phyloP scores from a whole-genome alignment of 2,113 vertebrate genomes.

The Picathartes gymnocephalus region DNA sequence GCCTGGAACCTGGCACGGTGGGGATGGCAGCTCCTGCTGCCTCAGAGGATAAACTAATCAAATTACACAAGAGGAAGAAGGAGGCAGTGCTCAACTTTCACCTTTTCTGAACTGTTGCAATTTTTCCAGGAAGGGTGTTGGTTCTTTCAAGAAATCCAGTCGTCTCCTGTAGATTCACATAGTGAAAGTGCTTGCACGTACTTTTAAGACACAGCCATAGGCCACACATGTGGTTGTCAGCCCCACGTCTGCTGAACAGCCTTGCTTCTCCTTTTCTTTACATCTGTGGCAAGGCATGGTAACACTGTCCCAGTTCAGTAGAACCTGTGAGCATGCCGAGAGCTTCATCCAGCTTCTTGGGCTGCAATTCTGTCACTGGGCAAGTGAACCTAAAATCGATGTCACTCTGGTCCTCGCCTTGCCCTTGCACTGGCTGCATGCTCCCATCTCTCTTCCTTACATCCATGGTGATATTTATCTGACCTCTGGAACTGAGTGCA shows the following conservation, averaged over 20 bases:
- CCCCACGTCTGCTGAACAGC: not conserved
- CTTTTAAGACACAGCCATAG: not conserved
- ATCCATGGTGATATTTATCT: not conserved
- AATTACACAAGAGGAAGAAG: not conserved
- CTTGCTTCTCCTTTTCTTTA: not conserved
- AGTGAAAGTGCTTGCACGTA: not conserved
- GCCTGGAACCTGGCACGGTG: not conserved
- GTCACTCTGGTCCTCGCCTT: not conserved
- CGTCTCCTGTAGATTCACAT: not conserved
- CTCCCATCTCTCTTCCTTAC: not conserved
- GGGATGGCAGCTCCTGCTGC: not conserved
- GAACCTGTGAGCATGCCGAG: rapidly evolving
- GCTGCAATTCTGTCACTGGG: not conserved
- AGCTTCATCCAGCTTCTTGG: not conserved
- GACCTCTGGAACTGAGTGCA: not conserved
- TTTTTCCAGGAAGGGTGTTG: not conserved
- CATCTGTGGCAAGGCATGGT: too few species aligned
- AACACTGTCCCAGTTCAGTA: not conserved
- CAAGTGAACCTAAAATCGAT: not conserved
- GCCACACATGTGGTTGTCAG: not conserved
- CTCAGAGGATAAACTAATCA: not conserved
- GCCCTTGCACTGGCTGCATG: not conserved
- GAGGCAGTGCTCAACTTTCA: not conserved
- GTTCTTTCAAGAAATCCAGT: not conserved
- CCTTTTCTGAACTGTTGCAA: not conserved